phyloP scores from a whole-genome alignment of 2,113 vertebrate genomes.

The Gnathonemus longibarbis region DNA sequence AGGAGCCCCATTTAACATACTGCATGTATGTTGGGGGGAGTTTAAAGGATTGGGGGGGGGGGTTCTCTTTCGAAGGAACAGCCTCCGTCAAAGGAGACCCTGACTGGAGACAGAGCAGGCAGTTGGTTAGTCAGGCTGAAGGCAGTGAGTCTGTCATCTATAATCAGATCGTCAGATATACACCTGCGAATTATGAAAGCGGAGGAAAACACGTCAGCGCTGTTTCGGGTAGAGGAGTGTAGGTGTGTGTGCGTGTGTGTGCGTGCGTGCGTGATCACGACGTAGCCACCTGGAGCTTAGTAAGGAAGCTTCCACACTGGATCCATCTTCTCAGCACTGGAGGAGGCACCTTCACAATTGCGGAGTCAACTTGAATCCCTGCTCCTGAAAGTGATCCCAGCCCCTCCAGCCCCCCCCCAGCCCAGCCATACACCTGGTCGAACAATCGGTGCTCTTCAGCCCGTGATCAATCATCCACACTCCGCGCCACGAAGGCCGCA shows the following conservation, averaged over 20 bases:
- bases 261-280: background rate
- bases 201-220: background rate
- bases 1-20: too few species aligned
- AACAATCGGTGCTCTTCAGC: constrained; percentile 24
- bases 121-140: background rate
- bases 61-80: background rate
- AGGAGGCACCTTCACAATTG: background rate
- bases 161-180: background rate
- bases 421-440: constrained; percentile 26
- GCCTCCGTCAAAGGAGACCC: background rate
- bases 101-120: background rate
- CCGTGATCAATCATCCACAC: constrained; percentile 26
- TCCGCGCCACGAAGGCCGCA: background rate
- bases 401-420: background rate
- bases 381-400: background rate
- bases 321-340: background rate
- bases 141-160: background rate
- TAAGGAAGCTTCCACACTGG: background rate
- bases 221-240: background rate
- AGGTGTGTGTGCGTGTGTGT: background rate
- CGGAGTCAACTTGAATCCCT: constrained; percentile 23
- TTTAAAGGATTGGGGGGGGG: background rate
- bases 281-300: background rate
- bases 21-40: background rate
- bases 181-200: background rate